Evolutionary conservation across 2,113 vertebrate species (phyloP), one percentile per base, ranked within the genome.

Genomic region (Oplegnathus fasciatus): DNA sequence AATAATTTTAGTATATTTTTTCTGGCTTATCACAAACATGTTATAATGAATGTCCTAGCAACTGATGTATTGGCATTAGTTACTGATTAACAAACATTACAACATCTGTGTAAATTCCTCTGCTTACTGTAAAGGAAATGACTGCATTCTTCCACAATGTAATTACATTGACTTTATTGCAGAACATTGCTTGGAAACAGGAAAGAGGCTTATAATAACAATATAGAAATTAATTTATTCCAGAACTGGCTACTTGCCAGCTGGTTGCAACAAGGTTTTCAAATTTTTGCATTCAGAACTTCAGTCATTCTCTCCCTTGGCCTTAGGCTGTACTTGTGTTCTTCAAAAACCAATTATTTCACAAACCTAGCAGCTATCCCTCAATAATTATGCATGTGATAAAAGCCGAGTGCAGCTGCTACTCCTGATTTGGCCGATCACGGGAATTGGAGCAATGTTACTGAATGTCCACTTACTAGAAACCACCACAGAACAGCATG

Each of bases 291-390:
- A 75, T 86, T 79, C 77, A 82, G 72, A 83, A 64, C 76, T 55
- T 73, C 26, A 78, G 24, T 65, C 15, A 34, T 61, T 65, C 60
- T 75, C 37, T 52, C 67, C 64, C 50, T 7, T 82, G 75, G 65
- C 60, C 66, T 70, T 30, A 62, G 70, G 65, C 75, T 64, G n/a
- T 85, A 46, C 48, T 76, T 81, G 26, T 81, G 78, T 89, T 92
- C 64, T 74, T 75, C 65, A 85, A 62, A 89, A 89, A 83, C 18
- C 44, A 89, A 93, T 89, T 89, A 92, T 81, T 88, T 91, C 46
- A 79, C 76, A 75, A 82, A 83, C 69, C 74, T 86, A 74, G 28
- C 42, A 77, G 76, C 62, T 15, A 86, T 88, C 48, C 87, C 71
- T 60, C 34, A 72, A 62, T 92, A 88, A 90, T 83, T 91, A 83